Base-by-base conservation (phyloP, 1,140 invertebrate species). In the Monochamus saltuarius region DNA sequence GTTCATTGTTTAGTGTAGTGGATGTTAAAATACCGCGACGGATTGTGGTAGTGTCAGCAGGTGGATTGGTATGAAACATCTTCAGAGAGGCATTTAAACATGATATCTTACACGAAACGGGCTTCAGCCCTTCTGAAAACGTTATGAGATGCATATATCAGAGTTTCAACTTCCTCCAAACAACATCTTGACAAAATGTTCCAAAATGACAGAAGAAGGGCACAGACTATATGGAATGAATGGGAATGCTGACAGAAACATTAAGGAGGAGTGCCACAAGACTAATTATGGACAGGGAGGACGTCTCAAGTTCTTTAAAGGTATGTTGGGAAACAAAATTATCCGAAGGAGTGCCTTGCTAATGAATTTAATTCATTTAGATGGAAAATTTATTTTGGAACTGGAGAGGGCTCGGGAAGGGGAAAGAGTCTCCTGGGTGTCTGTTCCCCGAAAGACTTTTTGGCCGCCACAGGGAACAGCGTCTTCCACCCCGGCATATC, bases 371-470 rank as follows among this genome's bases (percentile, higher is more conserved):
- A 29, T 29, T 45, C 34, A 64, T 64, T 58, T 51, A 87, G 90
- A 94, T 89, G 91, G 91, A 65, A 92, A 92, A 77, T 90, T 93
- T 71, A 91, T 93, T 69, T 77, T 94, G 80, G 91, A 94, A 78
- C 71, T 94, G 77, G 90, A 89, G 59, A 85, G 91, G 64, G 85
- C 88, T 29, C 86, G 88, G 61, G 89, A 91, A 69, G 89, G 89
- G 37, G 89, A 91, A 74, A 84, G 87, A 59, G 84, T 85, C 4
- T 88, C 89, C 14, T 94, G 91, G 91, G 89, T 92, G 69, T 90
- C 90, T 38, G 90, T 92, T 60, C 88, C 89, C 52, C 87, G 89
- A 67, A 93, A 92, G 78, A 90, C 89, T 47, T 92, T 89, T 79
- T 91, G 90, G 85, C 88, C 90, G 59, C 88, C 86, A 29, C 83